Evolutionary conservation across 53 echinoderm and acorn worm species (phyloP).

Genomic region (Paracentrotus lividus): DNA sequence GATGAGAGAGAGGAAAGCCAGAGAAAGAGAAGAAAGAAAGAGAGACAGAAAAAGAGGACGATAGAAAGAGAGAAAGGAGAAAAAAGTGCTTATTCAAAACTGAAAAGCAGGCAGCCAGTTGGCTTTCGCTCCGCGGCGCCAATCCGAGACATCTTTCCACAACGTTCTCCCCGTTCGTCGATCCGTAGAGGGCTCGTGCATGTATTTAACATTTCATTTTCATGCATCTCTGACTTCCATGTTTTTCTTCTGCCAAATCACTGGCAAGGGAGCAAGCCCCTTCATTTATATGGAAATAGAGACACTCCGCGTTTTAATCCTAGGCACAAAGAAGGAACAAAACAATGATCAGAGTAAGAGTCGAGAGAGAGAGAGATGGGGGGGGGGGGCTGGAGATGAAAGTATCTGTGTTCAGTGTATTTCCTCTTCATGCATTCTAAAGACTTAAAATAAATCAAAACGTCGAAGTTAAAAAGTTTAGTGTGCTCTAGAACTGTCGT

Average conservation of each 20-base stretch:
- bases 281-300: slow-evolving; percentile 69
- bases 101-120: neutral
- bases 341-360: neutral
- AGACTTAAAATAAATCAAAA: slow-evolving; percentile 48
- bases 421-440: neutral
- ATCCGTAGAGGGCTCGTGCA: slow-evolving; percentile 24
- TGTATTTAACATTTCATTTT: slow-evolving; percentile 64
- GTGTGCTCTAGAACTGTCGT: neutral
- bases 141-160: slow-evolving; percentile 6
- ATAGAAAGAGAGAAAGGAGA: neutral
- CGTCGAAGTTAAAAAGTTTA: slow-evolving; percentile 17
- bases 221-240: slow-evolving; percentile 60
- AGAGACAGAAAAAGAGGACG: neutral
- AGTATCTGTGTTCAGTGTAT: neutral
- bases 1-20: too few species aligned
- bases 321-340: neutral
- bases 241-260: slow-evolving; percentile 47
- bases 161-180: neutral
- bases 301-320: slow-evolving; percentile 57
- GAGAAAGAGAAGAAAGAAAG: neutral
- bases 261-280: slow-evolving; percentile 36
- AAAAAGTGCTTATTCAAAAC: neutral
- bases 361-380: neutral
- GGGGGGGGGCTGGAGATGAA: neutral
- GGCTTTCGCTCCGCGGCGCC: neutral